Evolutionary conservation across 2,797 vertebrate genomes (phyloP).

Genomic region (Sparidentex hasta): DNA sequence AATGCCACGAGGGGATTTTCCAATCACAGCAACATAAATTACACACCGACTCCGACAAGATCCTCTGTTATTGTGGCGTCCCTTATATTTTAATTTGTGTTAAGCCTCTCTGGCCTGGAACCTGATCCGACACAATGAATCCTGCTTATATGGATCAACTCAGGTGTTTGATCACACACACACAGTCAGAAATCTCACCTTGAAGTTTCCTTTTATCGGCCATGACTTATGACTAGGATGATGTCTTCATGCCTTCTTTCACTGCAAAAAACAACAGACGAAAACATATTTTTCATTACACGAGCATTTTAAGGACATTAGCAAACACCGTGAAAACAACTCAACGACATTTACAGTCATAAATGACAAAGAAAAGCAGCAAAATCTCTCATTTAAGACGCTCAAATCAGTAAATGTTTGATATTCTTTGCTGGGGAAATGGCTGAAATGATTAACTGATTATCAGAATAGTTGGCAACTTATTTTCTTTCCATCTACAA

Average conservation of each 20-base stretch:
- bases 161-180: slow-evolving; percentile 7
- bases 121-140: slow-evolving; percentile 20
- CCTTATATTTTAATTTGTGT: not conserved
- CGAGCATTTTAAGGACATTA: too few relatives aligned
- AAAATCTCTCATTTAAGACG: too few relatives aligned
- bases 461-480: too few relatives aligned
- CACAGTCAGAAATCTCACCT: slow-evolving; percentile 81
- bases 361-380: too few relatives aligned
- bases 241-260: slow-evolving; percentile 95
- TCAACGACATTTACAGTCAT: too few relatives aligned
- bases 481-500: too few relatives aligned
- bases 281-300: not conserved
- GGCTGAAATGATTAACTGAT: too few relatives aligned
- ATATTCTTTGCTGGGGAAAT: too few relatives aligned
- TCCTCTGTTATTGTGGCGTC: not conserved
- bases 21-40: not conserved
- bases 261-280: slow-evolving; percentile 63
- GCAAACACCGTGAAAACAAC: too few relatives aligned
- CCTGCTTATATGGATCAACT: not conserved
- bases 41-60: not conserved
- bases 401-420: too few relatives aligned
- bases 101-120: slow-evolving; percentile 21
- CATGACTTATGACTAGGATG: slow-evolving; percentile 92
- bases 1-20: not conserved
- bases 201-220: slow-evolving; percentile 98